Conservation (phyloP, 2,888 invertebrate species). For the Hemistola chrysoprasaria region DNA sequence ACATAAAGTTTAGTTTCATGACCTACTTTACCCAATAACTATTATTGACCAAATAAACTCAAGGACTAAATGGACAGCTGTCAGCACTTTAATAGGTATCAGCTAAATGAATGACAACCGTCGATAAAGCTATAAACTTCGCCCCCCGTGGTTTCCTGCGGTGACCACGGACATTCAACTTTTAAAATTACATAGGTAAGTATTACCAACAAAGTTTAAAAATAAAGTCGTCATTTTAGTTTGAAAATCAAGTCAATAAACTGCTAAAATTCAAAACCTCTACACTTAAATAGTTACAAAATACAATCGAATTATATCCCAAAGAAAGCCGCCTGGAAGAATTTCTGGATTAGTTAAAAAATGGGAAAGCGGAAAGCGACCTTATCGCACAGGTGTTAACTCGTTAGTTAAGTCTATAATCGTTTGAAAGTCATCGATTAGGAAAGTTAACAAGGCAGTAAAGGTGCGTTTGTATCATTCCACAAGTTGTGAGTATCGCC, state of each 20-base stretch:
- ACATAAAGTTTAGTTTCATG: no score
- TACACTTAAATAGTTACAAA: constrained; percentile 19
- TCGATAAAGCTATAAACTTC: constrained; percentile 15
- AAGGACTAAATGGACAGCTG: constrained; percentile 18
- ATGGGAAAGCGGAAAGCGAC: constrained; percentile 16
- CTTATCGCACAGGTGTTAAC: constrained; percentile 18
- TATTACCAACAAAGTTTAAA: constrained; percentile 2
- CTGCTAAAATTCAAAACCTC: constrained; percentile 24
- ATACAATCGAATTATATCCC: constrained; percentile 23
- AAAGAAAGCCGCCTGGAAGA: constrained; percentile 21
- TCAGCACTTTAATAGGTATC: constrained; percentile 22
- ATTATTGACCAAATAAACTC: constrained; percentile 10
- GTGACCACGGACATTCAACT: constrained; percentile 12
- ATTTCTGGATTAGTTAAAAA: constrained; percentile 9
- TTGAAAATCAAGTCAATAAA: constrained; percentile 14
- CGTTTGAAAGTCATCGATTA: constrained; percentile 37
- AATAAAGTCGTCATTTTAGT: constrained; percentile 9
- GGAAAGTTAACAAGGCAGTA: constrained; percentile 45
- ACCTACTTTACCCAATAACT: no score
- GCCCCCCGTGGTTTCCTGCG: constrained; percentile 21
- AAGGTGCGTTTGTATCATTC: constrained; percentile 39
- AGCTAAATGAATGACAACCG: constrained; percentile 18
- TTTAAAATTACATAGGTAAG: no score
- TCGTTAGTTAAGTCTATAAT: constrained; percentile 20
- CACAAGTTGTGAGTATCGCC: constrained; percentile 30